phyloP scores from a whole-genome alignment of 2,113 vertebrate genomes.

The Myotis davidii region DNA sequence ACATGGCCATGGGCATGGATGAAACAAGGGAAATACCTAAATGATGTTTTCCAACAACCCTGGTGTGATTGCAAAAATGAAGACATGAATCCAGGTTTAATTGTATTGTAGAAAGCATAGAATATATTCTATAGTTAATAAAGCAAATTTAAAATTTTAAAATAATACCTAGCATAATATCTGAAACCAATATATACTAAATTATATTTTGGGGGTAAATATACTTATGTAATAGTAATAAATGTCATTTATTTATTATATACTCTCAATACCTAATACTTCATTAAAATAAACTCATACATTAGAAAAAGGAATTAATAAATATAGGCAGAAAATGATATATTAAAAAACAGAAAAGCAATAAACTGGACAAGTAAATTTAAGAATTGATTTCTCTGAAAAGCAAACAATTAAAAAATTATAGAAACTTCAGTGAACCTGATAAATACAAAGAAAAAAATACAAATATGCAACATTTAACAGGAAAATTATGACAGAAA shows the following conservation, averaged over 20 bases:
- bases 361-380: background rate
- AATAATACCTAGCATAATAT: background rate
- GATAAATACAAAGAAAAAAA: background rate
- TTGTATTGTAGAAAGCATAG: background rate
- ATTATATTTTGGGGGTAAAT: background rate
- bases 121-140: background rate
- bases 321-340: background rate
- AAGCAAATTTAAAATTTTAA: background rate
- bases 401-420: background rate
- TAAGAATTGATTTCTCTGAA: background rate
- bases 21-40: background rate
- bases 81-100: background rate
- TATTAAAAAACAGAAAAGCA: background rate
- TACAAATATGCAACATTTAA: background rate
- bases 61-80: background rate
- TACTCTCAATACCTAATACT: background rate
- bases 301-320: conserved; percentile 25
- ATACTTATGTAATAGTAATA: background rate
- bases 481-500: background rate
- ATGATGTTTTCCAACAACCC: background rate
- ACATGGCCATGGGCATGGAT: background rate
- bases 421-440: background rate
- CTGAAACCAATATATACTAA: background rate
- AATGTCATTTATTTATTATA: background rate
- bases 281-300: conserved; percentile 9